These are phyloP conservation scores for Hydrocynus forskahlii DNA, from an alignment of 2,797 vertebrate genomes.

Conservation along the genomic window DNA sequence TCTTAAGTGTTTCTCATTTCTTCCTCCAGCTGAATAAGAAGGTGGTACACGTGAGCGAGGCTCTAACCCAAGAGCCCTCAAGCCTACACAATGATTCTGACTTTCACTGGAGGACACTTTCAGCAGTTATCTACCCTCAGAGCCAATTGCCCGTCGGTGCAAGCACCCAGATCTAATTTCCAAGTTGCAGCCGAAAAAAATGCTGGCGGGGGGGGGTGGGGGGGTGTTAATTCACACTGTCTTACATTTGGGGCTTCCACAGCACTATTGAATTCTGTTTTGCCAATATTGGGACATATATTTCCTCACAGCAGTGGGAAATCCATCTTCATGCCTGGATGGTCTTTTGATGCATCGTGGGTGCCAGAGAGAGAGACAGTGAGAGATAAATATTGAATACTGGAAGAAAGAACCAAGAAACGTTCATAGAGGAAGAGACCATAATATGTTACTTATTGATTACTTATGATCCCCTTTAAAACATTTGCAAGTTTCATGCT, in stretches of 20 bases:
- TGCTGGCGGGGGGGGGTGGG: constrained; percentile 5
- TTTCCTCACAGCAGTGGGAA: constrained; percentile 40
- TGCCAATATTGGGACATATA: constrained; percentile 44
- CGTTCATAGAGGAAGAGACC: neutral
- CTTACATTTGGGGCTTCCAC: constrained; percentile 16
- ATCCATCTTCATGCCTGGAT: constrained; percentile 50
- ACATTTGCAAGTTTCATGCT: neutral
- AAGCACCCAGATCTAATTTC: constrained; percentile 24
- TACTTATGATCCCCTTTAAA: neutral
- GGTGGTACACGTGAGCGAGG: constrained; percentile 4
- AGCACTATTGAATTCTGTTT: constrained; percentile 37
- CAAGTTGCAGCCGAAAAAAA: constrained; percentile 12
- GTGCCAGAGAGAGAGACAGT: constrained; percentile 16
- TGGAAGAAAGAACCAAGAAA: constrained; percentile 1
- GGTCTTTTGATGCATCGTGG: constrained; percentile 42
- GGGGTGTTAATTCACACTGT: constrained; percentile 35
- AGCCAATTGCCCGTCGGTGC: constrained; percentile 9
- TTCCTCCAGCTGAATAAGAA: constrained; percentile 14
- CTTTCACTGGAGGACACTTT: constrained; percentile 47
- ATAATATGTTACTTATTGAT: no score
- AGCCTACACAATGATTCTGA: constrained; percentile 29
- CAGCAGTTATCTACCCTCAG: constrained; percentile 24
- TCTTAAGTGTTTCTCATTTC: constrained; percentile 29
- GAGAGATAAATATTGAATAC: constrained; percentile 23
- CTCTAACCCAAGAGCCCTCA: constrained; percentile 12